Evolutionary conservation across 2,888 invertebrate genomes (phyloP).

Genomic region (Campoplex capitator): DNA sequence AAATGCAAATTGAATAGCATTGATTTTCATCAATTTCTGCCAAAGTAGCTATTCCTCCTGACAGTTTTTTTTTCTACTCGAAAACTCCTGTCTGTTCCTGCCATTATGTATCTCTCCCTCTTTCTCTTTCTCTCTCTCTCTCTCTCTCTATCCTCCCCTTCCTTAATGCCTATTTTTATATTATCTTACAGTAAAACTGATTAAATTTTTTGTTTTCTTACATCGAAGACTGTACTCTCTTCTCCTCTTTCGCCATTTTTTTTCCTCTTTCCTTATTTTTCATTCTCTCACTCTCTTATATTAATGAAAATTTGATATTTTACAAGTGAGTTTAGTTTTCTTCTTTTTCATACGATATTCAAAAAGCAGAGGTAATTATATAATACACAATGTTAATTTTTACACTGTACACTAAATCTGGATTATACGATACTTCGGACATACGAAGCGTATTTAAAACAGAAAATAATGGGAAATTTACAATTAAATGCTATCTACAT

Average conservation of each 20-base stretch:
- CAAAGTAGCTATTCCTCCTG: slow-evolving; percentile 81
- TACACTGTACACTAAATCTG: slow-evolving; percentile 80
- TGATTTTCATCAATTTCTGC: slow-evolving; percentile 79
- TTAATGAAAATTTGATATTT: slow-evolving; percentile 79
- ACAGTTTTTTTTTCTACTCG: slow-evolving; percentile 70
- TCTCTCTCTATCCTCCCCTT: slow-evolving; percentile 51
- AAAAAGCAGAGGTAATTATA: slow-evolving; percentile 74
- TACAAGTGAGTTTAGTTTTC: slow-evolving; percentile 76
- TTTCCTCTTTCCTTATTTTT: not conserved
- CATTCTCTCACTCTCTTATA: not conserved
- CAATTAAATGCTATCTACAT: slow-evolving; percentile 56
- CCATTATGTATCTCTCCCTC: slow-evolving; percentile 71
- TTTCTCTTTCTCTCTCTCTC: slow-evolving; percentile 61
- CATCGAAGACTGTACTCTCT: slow-evolving; percentile 75
- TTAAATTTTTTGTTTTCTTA: slow-evolving; percentile 78
- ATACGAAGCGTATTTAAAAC: slow-evolving; percentile 44
- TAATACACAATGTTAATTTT: slow-evolving; percentile 75
- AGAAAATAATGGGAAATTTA: slow-evolving; percentile 37
- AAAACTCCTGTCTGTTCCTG: slow-evolving; percentile 74
- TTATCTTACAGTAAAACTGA: slow-evolving; percentile 76
- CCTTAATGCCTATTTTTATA: slow-evolving; percentile 76
- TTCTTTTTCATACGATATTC: slow-evolving; percentile 72
- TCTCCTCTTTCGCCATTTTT: not conserved
- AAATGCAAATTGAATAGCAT: not conserved
- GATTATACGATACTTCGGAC: slow-evolving; percentile 65